A percentile compares a stretch with the other conserved stretches of the same genome.
Evolutionary conservation across 2,888 invertebrate species (phyloP).

Genomic region (Drosophila mayaguana): DNA sequence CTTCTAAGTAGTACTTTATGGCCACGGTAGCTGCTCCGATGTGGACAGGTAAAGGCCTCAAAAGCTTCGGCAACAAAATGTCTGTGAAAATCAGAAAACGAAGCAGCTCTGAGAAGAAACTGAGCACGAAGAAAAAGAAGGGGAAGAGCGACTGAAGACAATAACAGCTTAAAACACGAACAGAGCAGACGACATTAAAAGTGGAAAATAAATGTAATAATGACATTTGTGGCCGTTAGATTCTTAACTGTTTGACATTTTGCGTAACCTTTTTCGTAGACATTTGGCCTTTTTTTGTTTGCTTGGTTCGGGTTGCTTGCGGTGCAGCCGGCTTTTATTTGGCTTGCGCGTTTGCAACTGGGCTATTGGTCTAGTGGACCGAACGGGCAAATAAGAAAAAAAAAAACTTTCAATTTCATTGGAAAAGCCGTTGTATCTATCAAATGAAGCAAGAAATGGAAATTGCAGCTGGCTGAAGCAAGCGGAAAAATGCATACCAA

Average conservation of each 20-base stretch:
- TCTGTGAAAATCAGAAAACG: conserved; percentile 57
- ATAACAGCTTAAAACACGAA: conserved; percentile 21
- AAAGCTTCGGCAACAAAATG: conserved; percentile 48
- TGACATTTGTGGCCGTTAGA: conserved; percentile 82
- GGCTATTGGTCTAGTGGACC: conserved; percentile 37
- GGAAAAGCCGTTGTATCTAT: conserved; percentile 48
- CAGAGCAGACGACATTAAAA: conserved; percentile 75
- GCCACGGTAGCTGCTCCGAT: conserved; percentile 26
- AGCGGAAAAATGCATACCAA: conserved; percentile 28
- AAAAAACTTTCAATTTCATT: conserved; percentile 71
- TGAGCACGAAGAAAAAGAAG: conserved; percentile 30
- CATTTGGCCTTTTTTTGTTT: conserved; percentile 73
- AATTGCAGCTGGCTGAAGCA: conserved; percentile 29
- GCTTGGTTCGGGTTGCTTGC: conserved; percentile 12
- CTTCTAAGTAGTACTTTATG: conserved; percentile 57
- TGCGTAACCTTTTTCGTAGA: conserved; percentile 83
- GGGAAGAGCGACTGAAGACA: conserved; percentile 42
- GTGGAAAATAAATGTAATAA: conserved; percentile 80
- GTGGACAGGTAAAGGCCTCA: conserved; percentile 7
- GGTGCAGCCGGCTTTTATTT: conserved; percentile 22
- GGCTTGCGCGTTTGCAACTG: conserved; percentile 18
- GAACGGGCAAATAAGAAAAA: conserved; percentile 25
- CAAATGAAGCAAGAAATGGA: conserved; percentile 51
- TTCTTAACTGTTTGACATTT: conserved; percentile 84
- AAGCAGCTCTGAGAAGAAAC: conserved; percentile 22